Conservation (phyloP, 2,888 invertebrate genomes). For the Coleophora deauratella region DNA sequence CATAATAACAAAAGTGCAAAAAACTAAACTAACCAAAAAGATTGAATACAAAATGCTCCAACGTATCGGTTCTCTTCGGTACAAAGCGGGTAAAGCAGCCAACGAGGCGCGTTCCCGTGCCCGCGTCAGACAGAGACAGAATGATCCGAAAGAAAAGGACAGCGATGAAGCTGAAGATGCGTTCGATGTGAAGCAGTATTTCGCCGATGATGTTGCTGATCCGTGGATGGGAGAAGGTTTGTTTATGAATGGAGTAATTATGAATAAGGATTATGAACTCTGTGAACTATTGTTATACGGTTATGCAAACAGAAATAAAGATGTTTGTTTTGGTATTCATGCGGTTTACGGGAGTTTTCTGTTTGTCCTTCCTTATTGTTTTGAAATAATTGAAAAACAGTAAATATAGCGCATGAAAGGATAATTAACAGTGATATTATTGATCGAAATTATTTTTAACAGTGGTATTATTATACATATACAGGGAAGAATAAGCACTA, state of each 20-base stretch:
- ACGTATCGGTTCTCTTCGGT: conserved; percentile 28
- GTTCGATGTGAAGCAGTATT: conserved; percentile 81
- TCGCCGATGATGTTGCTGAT: conserved; percentile 78
- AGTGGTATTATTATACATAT: too few relatives aligned
- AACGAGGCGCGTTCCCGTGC: conserved; percentile 17
- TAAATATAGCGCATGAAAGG: too few relatives aligned
- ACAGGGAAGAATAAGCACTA: too few relatives aligned
- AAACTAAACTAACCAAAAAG: background rate
- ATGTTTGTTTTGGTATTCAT: too few relatives aligned
- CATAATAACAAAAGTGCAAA: background rate
- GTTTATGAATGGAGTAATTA: conserved; percentile 5
- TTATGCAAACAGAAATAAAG: too few relatives aligned
- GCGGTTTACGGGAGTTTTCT: too few relatives aligned
- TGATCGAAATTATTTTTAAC: too few relatives aligned
- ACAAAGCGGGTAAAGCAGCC: conserved; percentile 6
- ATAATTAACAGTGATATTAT: too few relatives aligned
- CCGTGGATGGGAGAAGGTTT: conserved; percentile 53
- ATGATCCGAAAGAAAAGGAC: background rate
- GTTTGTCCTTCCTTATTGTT: too few relatives aligned
- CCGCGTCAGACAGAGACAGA: conserved; percentile 1
- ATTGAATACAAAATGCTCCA: conserved; percentile 19
- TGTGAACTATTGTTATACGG: too few relatives aligned
- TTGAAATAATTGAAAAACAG: too few relatives aligned
- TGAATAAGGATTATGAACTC: too few relatives aligned
- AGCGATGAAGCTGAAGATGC: conserved; percentile 69